phyloP scores from a whole-genome alignment of 1,140 invertebrate genomes.

The Reticulitermes speratus region DNA sequence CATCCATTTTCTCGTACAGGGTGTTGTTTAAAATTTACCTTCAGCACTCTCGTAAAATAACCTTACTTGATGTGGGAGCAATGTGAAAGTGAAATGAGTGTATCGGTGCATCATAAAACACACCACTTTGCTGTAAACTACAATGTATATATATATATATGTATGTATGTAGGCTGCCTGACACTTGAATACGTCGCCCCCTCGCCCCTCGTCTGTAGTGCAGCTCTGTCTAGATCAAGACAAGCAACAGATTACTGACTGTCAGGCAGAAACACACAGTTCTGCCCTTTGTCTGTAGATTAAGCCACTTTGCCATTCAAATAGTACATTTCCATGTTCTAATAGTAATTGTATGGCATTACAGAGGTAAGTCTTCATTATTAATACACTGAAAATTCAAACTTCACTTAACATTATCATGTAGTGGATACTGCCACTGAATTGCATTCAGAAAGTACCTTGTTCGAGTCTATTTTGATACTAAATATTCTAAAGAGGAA shows the following conservation, averaged over 20 bases:
- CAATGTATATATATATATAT: not conserved
- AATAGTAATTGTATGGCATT: not conserved
- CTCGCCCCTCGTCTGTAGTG: not conserved
- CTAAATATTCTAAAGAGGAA: no score
- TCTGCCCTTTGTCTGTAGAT: not conserved
- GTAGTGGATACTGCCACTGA: no score
- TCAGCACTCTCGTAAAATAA: no score
- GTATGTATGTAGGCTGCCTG: not conserved
- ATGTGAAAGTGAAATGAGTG: not conserved
- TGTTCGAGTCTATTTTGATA: no score
- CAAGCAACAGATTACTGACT: not conserved
- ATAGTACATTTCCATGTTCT: not conserved
- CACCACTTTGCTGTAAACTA: not conserved
- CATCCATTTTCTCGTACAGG: no score
- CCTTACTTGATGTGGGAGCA: not conserved
- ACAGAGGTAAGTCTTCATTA: no score
- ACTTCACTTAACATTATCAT: no score
- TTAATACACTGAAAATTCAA: no score
- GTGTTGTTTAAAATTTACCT: no score
- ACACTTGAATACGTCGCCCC: not conserved
- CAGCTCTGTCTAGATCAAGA: not conserved
- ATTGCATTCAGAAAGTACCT: no score
- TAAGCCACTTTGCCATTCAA: constrained; percentile 12
- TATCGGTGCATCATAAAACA: not conserved
- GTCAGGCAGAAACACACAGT: not conserved